Evolutionary conservation across 2,888 invertebrate genomes (phyloP).

Genomic region (Nomada lathburiana): DNA sequence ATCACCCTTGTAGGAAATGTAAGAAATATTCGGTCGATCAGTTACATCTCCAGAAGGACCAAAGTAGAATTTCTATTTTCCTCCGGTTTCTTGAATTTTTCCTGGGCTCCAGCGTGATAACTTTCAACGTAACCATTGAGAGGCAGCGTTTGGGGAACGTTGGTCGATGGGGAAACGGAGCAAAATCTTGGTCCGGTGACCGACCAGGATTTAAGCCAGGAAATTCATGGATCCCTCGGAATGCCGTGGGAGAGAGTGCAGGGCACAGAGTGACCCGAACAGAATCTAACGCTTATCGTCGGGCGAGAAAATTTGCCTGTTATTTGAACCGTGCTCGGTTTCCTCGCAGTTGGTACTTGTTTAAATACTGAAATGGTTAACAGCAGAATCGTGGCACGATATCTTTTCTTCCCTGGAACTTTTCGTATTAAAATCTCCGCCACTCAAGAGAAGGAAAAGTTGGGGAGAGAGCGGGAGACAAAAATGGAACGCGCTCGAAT

Average conservation of each 20-base stretch:
- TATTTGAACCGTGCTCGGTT: conserved; percentile 1
- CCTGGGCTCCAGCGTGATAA: neutral
- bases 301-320: neutral
- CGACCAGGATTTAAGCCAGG: conserved; percentile 1
- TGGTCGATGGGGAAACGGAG: neutral
- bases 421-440: conserved; percentile 32
- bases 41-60: neutral
- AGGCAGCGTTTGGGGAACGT: neutral
- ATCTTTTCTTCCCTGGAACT: conserved; percentile 10
- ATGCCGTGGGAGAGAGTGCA: neutral
- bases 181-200: conserved; percentile 10
- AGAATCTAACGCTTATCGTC: conserved; percentile 13
- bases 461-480: neutral
- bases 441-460: neutral
- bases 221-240: conserved; percentile 1
- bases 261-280: neutral
- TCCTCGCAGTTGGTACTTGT: conserved; percentile 7
- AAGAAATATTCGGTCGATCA: neutral
- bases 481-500: neutral
- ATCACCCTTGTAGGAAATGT: neutral
- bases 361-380: conserved; percentile 34
- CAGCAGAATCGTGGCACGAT: conserved; percentile 3
- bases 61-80: neutral
- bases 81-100: neutral
- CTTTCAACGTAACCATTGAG: neutral